Percentiles rank a stretch among this genome's conserved stretches.
phyloP scores from a whole-genome alignment of 2,113 vertebrate genomes.

The Hylia prasina region DNA sequence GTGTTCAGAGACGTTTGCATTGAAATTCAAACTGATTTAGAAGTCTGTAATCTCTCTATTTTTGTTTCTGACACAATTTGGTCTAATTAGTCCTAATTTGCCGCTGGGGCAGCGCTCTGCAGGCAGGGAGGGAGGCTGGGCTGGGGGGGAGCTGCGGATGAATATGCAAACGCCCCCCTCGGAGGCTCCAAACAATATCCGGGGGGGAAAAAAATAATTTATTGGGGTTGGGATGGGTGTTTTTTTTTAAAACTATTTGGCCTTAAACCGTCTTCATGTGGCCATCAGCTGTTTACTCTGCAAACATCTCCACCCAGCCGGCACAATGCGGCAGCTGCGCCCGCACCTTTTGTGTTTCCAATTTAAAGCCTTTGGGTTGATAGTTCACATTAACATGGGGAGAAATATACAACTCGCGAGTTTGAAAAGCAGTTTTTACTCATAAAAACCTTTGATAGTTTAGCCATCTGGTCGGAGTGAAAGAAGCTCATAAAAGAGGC shows the following conservation, averaged over 20 bases:
- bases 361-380: constrained; percentile 68
- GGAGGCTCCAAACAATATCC: constrained; percentile 18
- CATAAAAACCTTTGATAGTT: constrained; percentile 99
- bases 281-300: constrained; percentile 73
- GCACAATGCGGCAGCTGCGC: constrained; percentile 62
- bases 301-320: constrained; percentile 54
- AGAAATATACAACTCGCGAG: constrained; percentile 82
- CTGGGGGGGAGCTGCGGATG: not conserved
- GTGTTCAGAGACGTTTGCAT: not conserved
- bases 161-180: not conserved
- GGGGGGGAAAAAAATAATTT: constrained; percentile 47
- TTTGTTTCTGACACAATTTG: constrained; percentile 21
- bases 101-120: not conserved
- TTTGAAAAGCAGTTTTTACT: constrained; percentile 91
- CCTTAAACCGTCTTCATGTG: constrained; percentile 70
- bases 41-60: not conserved
- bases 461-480: constrained; percentile 95
- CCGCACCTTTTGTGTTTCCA: constrained; percentile 68
- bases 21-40: not conserved
- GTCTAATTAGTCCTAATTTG: constrained; percentile 46
- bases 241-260: constrained; percentile 60
- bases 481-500: constrained; percentile 94
- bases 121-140: not conserved
- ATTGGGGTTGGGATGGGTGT: constrained; percentile 48
- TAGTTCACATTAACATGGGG: constrained; percentile 78